A percentile compares a stretch with the other conserved stretches of the same genome.
Evolutionary conservation across 2,113 vertebrate species (phyloP).

Genomic region (Tupaia tana): DNA sequence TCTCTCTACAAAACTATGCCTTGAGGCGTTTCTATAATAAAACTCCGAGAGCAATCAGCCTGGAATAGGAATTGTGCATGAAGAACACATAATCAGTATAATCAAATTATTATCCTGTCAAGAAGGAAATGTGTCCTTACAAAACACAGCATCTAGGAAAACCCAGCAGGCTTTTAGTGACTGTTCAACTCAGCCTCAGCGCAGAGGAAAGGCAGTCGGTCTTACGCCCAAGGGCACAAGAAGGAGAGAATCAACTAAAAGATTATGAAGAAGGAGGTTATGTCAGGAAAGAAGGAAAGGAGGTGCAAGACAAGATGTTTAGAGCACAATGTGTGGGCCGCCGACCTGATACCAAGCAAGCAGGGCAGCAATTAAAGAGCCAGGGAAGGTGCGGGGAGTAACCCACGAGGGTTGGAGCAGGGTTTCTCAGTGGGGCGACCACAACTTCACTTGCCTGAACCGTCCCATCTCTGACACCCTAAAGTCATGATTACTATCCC

Average conservation of each 20-base stretch:
- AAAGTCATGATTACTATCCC: not conserved
- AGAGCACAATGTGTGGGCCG: not conserved
- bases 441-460: rapidly evolving
- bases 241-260: not conserved
- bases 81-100: conserved; percentile 78
- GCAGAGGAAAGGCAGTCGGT: not conserved
- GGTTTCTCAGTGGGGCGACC: not conserved
- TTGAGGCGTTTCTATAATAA: conserved; percentile 79
- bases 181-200: not conserved
- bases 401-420: not conserved
- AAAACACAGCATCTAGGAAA: conserved; percentile 55
- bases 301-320: not conserved
- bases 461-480: not conserved
- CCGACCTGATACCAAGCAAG: not conserved
- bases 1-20: conserved; percentile 63
- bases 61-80: conserved; percentile 39
- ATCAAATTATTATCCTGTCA: conserved; percentile 81
- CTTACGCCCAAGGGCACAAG: too few relatives aligned
- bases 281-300: not conserved
- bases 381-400: not conserved
- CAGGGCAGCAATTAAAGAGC: too few relatives aligned
- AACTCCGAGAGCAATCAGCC: conserved; percentile 70
- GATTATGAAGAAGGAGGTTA: not conserved
- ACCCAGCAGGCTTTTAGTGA: conserved; percentile 3
- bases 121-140: conserved; percentile 75